A percentile compares a stretch with the other conserved stretches of the same genome.
Conservation (phyloP, 1,140 invertebrate species). For the Cyclina sinensis region DNA sequence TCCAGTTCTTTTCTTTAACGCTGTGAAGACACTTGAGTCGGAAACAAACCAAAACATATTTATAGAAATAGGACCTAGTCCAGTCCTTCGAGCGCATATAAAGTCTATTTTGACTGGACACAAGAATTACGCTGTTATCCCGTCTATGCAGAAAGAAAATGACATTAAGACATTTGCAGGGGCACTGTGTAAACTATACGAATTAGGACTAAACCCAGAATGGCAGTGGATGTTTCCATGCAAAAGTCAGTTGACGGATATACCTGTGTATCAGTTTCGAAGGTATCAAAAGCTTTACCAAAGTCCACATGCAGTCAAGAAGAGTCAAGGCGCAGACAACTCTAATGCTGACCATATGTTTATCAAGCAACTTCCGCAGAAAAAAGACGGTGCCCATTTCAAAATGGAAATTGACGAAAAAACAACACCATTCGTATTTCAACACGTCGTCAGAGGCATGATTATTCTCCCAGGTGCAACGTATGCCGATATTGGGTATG, state of each 20-base stretch:
- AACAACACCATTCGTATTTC: constrained; percentile 55
- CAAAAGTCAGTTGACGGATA: neutral
- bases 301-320: neutral
- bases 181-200: constrained; percentile 62
- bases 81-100: constrained; percentile 63
- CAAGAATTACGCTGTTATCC: constrained; percentile 13
- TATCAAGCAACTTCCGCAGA: neutral
- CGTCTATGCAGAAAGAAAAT: constrained; percentile 49
- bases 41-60: constrained; percentile 30
- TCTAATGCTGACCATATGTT: neutral
- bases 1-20: constrained; percentile 61
- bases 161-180: constrained; percentile 53
- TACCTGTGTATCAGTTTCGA: constrained; percentile 21
- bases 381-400: neutral
- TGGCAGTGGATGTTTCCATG: constrained; percentile 65
- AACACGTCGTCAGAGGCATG: constrained; percentile 44
- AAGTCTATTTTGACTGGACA: constrained; percentile 43
- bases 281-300: neutral
- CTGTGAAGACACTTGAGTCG: constrained; percentile 13
- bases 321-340: neutral
- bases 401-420: constrained; percentile 16
- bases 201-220: constrained; percentile 49
- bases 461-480: constrained; percentile 60
- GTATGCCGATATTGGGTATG: constrained; percentile 62
- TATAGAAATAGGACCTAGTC: constrained; percentile 71